A percentile compares a stretch with the other conserved stretches of the same genome.
phyloP scores from a whole-genome alignment of 2,797 vertebrate genomes.

The Xyrichtys novacula region DNA sequence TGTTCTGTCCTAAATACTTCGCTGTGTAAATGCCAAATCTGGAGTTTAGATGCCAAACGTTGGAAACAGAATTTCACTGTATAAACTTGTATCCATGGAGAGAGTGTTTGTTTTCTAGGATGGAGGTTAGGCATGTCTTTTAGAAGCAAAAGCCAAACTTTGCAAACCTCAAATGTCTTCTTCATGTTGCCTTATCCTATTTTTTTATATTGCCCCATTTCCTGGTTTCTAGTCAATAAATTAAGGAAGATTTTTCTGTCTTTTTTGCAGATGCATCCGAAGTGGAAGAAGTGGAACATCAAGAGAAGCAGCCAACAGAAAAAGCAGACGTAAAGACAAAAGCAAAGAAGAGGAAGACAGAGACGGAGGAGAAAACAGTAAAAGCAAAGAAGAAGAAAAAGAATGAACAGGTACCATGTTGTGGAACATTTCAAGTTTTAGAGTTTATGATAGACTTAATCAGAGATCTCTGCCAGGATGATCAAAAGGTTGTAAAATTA shows the following conservation, averaged over 20 bases:
- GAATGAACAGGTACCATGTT: conserved; percentile 62
- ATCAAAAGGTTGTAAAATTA: too few relatives aligned
- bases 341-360: conserved; percentile 73
- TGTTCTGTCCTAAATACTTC: conserved; percentile 8
- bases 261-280: conserved; percentile 60
- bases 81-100: neutral
- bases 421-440: neutral
- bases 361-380: conserved; percentile 55
- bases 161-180: neutral
- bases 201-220: neutral
- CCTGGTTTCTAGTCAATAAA: conserved; percentile 2
- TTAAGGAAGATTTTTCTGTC: conserved; percentile 15
- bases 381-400: conserved; percentile 76
- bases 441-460: neutral
- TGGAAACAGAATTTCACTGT: conserved; percentile 4
- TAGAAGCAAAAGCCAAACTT: neutral
- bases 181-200: conserved; percentile 5
- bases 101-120: conserved; percentile 17
- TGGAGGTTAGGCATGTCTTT: neutral
- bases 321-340: conserved; percentile 45
- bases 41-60: conserved; percentile 2
- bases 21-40: conserved; percentile 1
- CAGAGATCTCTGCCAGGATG: neutral
- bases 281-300: conserved; percentile 50
- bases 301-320: conserved; percentile 33